Evolutionary conservation across 2,888 invertebrate species (phyloP), one percentile per base, ranked within the genome.

Genomic region (Empis stercorea): DNA sequence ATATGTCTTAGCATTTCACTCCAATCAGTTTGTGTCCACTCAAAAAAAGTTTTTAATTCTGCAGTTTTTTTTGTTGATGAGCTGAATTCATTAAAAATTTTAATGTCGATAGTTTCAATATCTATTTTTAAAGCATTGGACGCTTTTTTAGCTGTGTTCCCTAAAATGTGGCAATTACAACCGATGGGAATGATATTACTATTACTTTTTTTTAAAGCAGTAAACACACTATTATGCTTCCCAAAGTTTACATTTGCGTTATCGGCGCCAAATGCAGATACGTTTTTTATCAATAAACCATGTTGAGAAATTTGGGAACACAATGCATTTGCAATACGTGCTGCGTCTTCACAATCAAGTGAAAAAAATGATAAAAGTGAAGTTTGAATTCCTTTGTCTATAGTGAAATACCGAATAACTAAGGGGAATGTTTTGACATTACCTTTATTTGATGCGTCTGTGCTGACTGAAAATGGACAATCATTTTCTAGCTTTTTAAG

Each of bases 1-100:
- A 43, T 32, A 36, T 43, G 34, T n/a, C 14, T 17, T 34, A 43
- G 32, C 43, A 43, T 23, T 43, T 34, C 43, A 23, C n/a, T 17
- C 34, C 43, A 43, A 32, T 34, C 34, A n/a, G 32, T 34, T 43
- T 43, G 43, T 43, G 34, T 43, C 43, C 43, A 43, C 17, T 32
- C 43, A 32, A 43, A 43, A 34, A 43, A 43, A 13, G 32, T 34
- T 43, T 43, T 43, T 34, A 43, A 43, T 43, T 32, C 13, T 14
- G 14, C 34, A 34, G 43, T 43, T 43, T 16, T 36, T 43, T 43
- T 36, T 17, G 39, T 39, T 20, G 39, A 39, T 20, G 39, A 39
- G 39, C 39, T 43, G 17, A 43, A 43, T 43, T 43, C 27, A 43
- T 36, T 43, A 17, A 34, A 36, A 36, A 34, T 34, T 43, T 43